Evolutionary conservation across 2,113 vertebrate species (phyloP), one percentile per base, ranked within the genome.

Genomic region (Rhadina sibilatrix): DNA sequence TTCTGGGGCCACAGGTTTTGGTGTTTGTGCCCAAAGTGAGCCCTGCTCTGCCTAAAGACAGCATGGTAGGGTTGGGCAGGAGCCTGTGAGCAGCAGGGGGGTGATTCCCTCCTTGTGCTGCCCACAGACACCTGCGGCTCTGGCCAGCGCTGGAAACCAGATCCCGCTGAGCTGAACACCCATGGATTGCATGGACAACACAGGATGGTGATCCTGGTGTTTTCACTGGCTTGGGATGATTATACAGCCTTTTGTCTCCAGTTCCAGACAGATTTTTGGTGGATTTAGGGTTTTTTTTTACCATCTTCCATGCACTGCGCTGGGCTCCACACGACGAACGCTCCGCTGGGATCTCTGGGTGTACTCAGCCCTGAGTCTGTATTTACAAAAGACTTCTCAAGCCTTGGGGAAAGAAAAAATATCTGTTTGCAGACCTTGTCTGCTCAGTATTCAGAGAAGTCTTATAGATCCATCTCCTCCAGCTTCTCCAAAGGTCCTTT

Each of bases 81-180:
- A 42, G 18, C 4, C 50, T 15, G 72, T 35, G 63, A 86, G 91
- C 28, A 59, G 71, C 56, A 68, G 49, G 38, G 37, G 46, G 64
- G 13, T 40, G 27, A 24, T 2, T 0, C 38, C 46, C 27, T 92
- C 60, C 24, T 16, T 10, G 71, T 2, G 0, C 42, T 0, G 0
- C 59, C 87, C 14, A 0, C 90, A 88, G 85, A 47, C 87, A 91
- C 93, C 86, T 61, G 88, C 3, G 0, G 60, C 37, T 24, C 70
- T 14, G 6, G 64, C 71, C 93, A 81, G 13, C 6, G 1, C 11
- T 84, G 93, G 86, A 59, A 87, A 71, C 0, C 12, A 52, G 80
- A 79, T 57, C 40, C 75, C 0, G 6, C 64, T 63, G 66, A 63
- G 88, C 53, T 42, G 37, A 72, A 9, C 56, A 47, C 9, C 13